Base-by-base conservation (phyloP, 2,113 vertebrate genomes). In the Baryphthengus martii region DNA sequence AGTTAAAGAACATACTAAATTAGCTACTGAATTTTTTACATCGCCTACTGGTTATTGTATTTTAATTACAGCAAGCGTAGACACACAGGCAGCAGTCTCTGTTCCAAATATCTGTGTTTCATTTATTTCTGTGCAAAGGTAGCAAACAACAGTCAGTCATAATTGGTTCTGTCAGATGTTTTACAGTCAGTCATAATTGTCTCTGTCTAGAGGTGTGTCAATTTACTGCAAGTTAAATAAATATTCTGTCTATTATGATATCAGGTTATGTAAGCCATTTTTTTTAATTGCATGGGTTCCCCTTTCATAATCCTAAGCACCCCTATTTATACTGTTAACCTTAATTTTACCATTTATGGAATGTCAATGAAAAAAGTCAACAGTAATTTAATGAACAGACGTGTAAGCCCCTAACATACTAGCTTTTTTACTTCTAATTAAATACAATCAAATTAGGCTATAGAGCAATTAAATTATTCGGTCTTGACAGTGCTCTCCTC, bases 71-170 rank as follows among this genome's bases (percentile, higher is more conserved):
- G 96, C 94, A 92, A 96, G 89, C 93, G 97, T 72, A 98, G 97
- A 97, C 97, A 97, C 97, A 97, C 93, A 98, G 97, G 98, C 97
- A 97, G 98, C 97, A 98, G 97, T 85, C 97, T 98, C 97, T 97
- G 97, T 97, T 98, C 97, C 97, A 97, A 98, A 98, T 97, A 98
- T 98, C 98, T 97, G 97, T 82, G 96, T 98, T 98, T 98, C 98
- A 98, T 98, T 98, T 98, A 98, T 98, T 98, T 97, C 98, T 71
- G 93, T 80, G 97, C 97, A 98, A 98, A 98, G 98, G 98, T 98
- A 98, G 98, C 98, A 98, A 98, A 98, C 98, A 98, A 98, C 98
- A 98, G 98, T 98, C 98, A 98, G 97, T 98, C 98, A 98, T 98
- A 98, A 98, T 98, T 98, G 98, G 97, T 97, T 98, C 98, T 98